Evolutionary conservation across 2,113 vertebrate genomes (phyloP).

Genomic region (Nibea albiflora): DNA sequence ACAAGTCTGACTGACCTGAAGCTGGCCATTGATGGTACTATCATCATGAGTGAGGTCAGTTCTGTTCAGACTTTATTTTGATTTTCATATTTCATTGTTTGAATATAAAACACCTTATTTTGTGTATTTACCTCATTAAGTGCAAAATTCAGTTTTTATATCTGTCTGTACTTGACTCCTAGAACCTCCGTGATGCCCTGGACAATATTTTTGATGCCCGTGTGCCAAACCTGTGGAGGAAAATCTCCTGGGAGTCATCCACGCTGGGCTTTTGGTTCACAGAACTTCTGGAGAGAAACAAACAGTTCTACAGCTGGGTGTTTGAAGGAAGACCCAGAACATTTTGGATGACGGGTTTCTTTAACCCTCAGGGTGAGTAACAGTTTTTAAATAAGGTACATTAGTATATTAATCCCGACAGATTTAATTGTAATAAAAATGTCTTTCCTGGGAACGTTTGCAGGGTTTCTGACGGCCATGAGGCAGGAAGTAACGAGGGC

Average conservation of each 20-base stretch:
- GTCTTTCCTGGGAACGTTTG: neutral
- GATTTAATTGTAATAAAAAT: neutral
- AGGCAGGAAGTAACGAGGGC: slow-evolving; percentile 91
- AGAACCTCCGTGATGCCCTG: slow-evolving; percentile 88
- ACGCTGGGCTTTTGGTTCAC: slow-evolving; percentile 94
- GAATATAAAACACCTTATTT: neutral
- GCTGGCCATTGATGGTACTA: slow-evolving; percentile 69
- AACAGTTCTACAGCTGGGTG: slow-evolving; percentile 88
- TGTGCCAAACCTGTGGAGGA: slow-evolving; percentile 88
- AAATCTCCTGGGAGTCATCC: slow-evolving; percentile 91
- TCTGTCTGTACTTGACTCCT: neutral
- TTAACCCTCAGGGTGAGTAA: slow-evolving; percentile 83
- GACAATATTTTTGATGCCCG: slow-evolving; percentile 92
- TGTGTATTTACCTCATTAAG: neutral
- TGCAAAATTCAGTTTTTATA: neutral
- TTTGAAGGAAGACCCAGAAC: slow-evolving; percentile 81
- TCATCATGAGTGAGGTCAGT: slow-evolving; percentile 71
- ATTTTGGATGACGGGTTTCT: slow-evolving; percentile 72
- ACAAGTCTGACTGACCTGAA: slow-evolving; percentile 65
- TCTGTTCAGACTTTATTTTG: neutral
- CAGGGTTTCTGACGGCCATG: slow-evolving; percentile 72
- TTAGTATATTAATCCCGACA: neutral
- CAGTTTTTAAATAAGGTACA: slow-evolving; percentile 72
- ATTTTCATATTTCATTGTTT: neutral
- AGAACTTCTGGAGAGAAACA: slow-evolving; percentile 90